Base-by-base conservation (phyloP, 2,888 invertebrate genomes). In the Neoascia interrupta region DNA sequence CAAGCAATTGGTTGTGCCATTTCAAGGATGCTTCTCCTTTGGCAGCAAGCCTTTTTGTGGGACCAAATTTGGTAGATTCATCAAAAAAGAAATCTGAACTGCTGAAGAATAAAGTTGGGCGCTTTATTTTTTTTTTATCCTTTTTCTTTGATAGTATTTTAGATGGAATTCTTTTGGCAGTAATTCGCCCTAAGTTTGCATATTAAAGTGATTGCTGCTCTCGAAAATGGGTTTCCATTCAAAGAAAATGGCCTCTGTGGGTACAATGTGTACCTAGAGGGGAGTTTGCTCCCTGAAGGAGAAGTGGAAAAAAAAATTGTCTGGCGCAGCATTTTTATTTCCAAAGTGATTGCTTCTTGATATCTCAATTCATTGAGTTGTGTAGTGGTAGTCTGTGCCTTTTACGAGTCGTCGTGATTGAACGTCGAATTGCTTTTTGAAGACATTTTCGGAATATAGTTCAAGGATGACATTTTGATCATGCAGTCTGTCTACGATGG, bases 1-100 rank as follows among this genome's bases (percentile, higher is more conserved):
- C 19, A n/a, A n/a, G 16, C 41, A 56, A 66, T 68, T 68, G 58
- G 68, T 16, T 47, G 28, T 15, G 26, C 26, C 56, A 31, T 66
- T 56, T 18, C 2, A 8, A 16, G 43, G 37, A 18, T 15, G 2
- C 34, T 37, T 8, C 3, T 19, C 13, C 51, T 8, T 18, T 16
- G 8, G 3, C 8, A 6, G 15, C 11, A n/a, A 15, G 13, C 8
- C n/a, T 21, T 5, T 5, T 1, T 16, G 8, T 54, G n/a, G n/a
- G n/a, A n/a, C n/a, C n/a, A n/a, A 54, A 26, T 54, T 28, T 11
- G 21, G 45, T 36, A 11, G 10, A 60, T 18, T 47, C 8, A 26
- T 36, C 1, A 60, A 36, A 15, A 31, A 60, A 45, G 21, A 43
- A n/a, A 13, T 6, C 3, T 26, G 18, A 41, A 26, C 41, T 16